Percentiles rank a stretch among this genome's conserved stretches.
Evolutionary conservation across 1,140 invertebrate species (phyloP).

Genomic region (Trinorchestia longiramus): DNA sequence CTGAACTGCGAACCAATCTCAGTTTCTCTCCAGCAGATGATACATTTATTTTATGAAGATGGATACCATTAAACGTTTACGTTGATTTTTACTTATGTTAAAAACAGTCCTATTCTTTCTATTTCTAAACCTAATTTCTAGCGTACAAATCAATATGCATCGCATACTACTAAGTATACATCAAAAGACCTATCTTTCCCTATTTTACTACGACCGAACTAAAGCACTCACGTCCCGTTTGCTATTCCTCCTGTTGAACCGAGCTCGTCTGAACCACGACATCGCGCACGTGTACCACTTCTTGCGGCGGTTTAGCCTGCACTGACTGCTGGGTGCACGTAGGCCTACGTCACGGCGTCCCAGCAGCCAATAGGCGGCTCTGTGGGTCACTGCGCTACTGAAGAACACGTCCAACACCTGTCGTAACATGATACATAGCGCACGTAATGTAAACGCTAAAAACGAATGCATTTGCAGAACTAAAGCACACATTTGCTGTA

Average conservation of each 20-base stretch:
- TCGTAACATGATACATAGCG: background rate
- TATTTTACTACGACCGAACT: background rate
- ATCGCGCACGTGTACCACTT: background rate
- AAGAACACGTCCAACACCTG: constrained; percentile 38
- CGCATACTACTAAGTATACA: too few species aligned
- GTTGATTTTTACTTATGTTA: too few species aligned
- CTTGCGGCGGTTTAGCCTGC: background rate
- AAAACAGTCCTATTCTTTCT: too few species aligned
- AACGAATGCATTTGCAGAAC: too few species aligned
- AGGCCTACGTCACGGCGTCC: background rate
- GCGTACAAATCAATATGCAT: too few species aligned
- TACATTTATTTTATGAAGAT: background rate
- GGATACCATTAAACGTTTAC: background rate
- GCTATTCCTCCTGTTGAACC: background rate
- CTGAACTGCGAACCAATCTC: background rate
- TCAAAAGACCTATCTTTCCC: too few species aligned
- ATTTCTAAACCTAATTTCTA: too few species aligned
- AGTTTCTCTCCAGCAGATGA: background rate
- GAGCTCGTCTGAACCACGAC: background rate
- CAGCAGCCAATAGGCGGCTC: background rate
- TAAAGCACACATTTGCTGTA: background rate
- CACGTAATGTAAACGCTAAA: background rate
- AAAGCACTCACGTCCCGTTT: background rate
- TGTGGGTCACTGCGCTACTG: background rate
- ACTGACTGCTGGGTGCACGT: background rate